Conservation (phyloP, 2,797 vertebrate genomes). For the Sarcophilus harrisii region DNA sequence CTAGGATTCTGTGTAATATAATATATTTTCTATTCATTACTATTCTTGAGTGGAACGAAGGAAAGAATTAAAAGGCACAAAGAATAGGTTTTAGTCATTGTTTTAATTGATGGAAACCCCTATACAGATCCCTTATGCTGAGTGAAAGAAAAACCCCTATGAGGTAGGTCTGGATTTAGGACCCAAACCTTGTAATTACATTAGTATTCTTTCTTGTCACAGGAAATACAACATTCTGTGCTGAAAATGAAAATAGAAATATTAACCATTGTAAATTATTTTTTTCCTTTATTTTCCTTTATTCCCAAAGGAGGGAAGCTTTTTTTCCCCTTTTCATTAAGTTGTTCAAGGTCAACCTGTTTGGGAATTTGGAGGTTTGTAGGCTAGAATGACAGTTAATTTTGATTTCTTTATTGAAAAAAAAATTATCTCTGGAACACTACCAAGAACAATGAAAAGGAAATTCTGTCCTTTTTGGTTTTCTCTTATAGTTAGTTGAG, state of each 20-base stretch:
- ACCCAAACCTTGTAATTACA: constrained; percentile 70
- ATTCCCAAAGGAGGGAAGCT: constrained; percentile 66
- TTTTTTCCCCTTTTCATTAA: constrained; percentile 65
- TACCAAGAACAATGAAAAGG: constrained; percentile 42
- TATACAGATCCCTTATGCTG: constrained; percentile 60
- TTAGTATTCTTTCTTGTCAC: constrained; percentile 71
- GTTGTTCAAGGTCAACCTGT: constrained; percentile 71
- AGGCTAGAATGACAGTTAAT: constrained; percentile 67
- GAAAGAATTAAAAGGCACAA: constrained; percentile 43
- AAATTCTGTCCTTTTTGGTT: constrained; percentile 35
- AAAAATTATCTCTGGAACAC: constrained; percentile 61
- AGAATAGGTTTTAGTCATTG: constrained; percentile 20
- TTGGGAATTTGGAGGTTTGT: constrained; percentile 55
- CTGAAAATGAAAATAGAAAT: constrained; percentile 74
- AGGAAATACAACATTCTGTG: constrained; percentile 65
- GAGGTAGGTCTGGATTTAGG: constrained; percentile 53
- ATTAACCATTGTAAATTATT: constrained; percentile 33
- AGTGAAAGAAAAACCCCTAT: constrained; percentile 34
- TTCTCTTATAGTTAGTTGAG: constrained; percentile 41
- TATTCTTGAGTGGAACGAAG: background rate
- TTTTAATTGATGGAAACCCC: constrained; percentile 70
- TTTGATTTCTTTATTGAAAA: constrained; percentile 76
- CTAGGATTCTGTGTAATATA: constrained; percentile 17
- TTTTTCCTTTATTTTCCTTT: constrained; percentile 38
- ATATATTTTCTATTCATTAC: constrained; percentile 49